Evolutionary conservation across 2,888 invertebrate species (phyloP), one percentile per base, ranked within the genome.

Genomic region (Idaea dimidiata): DNA sequence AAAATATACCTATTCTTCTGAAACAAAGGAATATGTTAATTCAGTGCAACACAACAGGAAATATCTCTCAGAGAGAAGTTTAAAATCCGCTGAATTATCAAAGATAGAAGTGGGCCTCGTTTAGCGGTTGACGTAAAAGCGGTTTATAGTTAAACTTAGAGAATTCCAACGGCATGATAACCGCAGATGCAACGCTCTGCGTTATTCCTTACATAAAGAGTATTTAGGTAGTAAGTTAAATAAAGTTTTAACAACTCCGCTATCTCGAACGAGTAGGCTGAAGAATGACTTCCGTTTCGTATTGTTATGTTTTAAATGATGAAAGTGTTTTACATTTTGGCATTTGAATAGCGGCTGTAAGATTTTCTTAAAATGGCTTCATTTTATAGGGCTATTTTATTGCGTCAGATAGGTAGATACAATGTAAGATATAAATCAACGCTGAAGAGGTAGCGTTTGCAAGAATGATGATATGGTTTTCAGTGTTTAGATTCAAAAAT

Each of bases 61-160:
- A 43, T 43, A 43, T 43, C 43, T 43, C 14, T 43, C 43, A 43
- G 14, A 43, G 43, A 0, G 43, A 43, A 43, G 43, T 43, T 43
- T 43, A 43, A 59, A 63, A 62, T 63, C 58, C 18, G 58, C 57
- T 57, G 55, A 65, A 63, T 65, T 66, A 66, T 69, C 64, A 62
- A 62, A 66, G 58, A 62, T 63, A 68, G 60, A 61, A 66, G 61
- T 59, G 66, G 69, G 64, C 61, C 59, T 66, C 65, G 60, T 67
- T 70, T 60, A 61, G 70, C 59, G 68, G 70, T 64, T 54, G 60
- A 55, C 65, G 63, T 68, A 64, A 68, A 67, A 66, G 66, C 67
- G 60, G 61, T 62, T 68, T 65, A 62, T 63, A 63, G 65, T 61
- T 58, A 63, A 68, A 70, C 68, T 66, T 68, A 60, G 64, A 24